Conservation (phyloP, 2,797 vertebrate genomes). For the Gymnothorax javanicus region DNA sequence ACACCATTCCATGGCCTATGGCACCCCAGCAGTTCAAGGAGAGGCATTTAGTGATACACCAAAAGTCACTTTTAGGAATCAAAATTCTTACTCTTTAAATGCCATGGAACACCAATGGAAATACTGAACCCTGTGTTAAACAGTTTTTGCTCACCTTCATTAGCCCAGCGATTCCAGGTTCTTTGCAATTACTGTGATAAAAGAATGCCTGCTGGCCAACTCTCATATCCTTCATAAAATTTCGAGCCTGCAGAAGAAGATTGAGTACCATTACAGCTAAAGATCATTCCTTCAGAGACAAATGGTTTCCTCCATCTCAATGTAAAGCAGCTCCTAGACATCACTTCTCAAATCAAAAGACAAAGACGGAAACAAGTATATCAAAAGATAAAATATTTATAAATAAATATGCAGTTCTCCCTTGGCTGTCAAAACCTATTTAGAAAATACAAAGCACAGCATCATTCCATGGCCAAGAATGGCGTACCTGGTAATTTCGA, state of each 20-base stretch:
- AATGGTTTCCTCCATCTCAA: background rate
- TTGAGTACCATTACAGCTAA: background rate
- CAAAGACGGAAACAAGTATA: background rate
- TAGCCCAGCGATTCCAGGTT: slow-evolving; percentile 87
- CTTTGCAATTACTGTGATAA: slow-evolving; percentile 98
- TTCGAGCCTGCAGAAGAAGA: slow-evolving; percentile 80
- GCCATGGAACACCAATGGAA: background rate
- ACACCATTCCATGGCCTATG: background rate
- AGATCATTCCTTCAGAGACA: background rate
- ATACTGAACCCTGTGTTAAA: background rate
- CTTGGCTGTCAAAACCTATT: background rate
- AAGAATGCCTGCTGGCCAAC: slow-evolving; percentile 88
- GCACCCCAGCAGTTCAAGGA: background rate
- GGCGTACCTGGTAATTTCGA: slow-evolving; percentile 90
- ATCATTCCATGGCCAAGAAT: background rate
- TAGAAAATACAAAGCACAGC: background rate
- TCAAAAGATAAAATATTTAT: background rate
- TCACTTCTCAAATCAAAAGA: background rate
- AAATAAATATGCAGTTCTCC: background rate
- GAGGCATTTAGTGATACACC: background rate
- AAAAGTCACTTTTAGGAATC: background rate
- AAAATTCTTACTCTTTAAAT: background rate
- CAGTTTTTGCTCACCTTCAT: slow-evolving; percentile 74
- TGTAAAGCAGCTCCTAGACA: background rate
- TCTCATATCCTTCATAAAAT: slow-evolving; percentile 93